Percentiles rank a stretch among this genome's conserved stretches.
phyloP scores from a whole-genome alignment of 2,888 invertebrate species.

The Epiblema foenella region DNA sequence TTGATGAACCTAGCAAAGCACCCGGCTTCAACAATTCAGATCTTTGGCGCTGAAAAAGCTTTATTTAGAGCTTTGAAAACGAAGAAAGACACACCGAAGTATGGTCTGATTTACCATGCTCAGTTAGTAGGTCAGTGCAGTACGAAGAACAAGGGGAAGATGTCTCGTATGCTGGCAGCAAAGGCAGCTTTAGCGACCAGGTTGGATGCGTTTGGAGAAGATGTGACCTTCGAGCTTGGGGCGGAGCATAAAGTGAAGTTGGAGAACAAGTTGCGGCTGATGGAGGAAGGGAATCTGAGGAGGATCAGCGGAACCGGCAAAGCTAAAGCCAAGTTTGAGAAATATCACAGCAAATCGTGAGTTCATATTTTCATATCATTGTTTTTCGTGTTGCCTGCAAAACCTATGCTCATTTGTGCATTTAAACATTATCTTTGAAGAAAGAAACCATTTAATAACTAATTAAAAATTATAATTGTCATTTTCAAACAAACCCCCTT shows the following conservation, averaged over 20 bases:
- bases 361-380: conserved; percentile 47
- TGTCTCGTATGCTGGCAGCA: conserved; percentile 98
- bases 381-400: background rate
- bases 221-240: conserved; percentile 92
- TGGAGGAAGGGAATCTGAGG: conserved; percentile 94
- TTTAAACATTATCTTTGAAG: too few relatives aligned
- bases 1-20: conserved; percentile 98
- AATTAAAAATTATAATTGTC: too few relatives aligned
- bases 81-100: conserved; percentile 99
- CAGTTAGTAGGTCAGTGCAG: conserved; percentile 96
- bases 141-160: conserved; percentile 96
- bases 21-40: conserved; percentile 98
- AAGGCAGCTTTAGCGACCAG: conserved; percentile 97
- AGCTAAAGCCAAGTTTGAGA: conserved; percentile 95
- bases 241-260: conserved; percentile 95
- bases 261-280: conserved; percentile 90
- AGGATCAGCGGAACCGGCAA: conserved; percentile 95
- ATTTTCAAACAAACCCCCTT: too few relatives aligned
- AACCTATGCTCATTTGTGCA: too few relatives aligned
- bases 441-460: too few relatives aligned
- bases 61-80: conserved; percentile 98
- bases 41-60: conserved; percentile 99
- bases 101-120: conserved; percentile 99
- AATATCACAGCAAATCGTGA: conserved; percentile 93
- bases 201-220: conserved; percentile 98